These are phyloP conservation scores for Lerema accius DNA, from an alignment of 1,140 invertebrate species.

Conservation along the genomic window DNA sequence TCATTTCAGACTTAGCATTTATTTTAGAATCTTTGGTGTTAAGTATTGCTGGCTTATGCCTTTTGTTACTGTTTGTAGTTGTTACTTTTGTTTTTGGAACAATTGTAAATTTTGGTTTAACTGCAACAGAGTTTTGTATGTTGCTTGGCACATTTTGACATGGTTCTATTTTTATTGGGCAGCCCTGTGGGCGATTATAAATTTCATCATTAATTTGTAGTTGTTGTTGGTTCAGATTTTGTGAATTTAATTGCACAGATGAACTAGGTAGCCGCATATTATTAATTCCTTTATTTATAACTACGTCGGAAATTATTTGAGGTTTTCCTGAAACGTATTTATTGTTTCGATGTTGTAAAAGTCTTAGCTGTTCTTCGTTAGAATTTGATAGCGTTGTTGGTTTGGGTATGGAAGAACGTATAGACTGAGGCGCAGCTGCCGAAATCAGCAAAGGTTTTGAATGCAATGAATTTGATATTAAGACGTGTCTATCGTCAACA, in stretches of 20 bases:
- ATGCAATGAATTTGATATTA: background rate
- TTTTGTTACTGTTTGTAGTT: conserved; percentile 4
- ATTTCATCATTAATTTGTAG: background rate
- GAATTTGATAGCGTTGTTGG: conserved; percentile 45
- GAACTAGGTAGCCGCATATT: conserved; percentile 12
- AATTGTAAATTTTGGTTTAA: background rate
- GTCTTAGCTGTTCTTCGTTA: conserved; percentile 58
- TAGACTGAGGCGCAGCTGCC: too few species aligned
- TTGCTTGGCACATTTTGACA: conserved; percentile 3
- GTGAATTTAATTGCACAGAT: background rate
- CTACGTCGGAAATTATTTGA: conserved; percentile 11
- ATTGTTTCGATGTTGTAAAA: conserved; percentile 56
- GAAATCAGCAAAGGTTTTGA: background rate
- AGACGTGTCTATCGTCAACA: conserved; percentile 7
- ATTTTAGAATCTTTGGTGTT: conserved; percentile 31
- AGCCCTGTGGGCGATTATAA: conserved; percentile 7
- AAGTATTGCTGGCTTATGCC: conserved; percentile 18
- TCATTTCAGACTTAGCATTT: conserved; percentile 20
- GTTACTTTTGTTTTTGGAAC: background rate
- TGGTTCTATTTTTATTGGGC: background rate
- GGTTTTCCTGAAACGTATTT: conserved; percentile 39
- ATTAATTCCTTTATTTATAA: conserved; percentile 10
- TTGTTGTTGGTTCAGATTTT: background rate
- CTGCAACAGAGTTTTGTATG: background rate
- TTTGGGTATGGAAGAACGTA: conserved; percentile 11